Percentiles rank a stretch among this genome's conserved stretches.
phyloP scores from a whole-genome alignment of 2,888 invertebrate species.

The Gymnocheta viridis region DNA sequence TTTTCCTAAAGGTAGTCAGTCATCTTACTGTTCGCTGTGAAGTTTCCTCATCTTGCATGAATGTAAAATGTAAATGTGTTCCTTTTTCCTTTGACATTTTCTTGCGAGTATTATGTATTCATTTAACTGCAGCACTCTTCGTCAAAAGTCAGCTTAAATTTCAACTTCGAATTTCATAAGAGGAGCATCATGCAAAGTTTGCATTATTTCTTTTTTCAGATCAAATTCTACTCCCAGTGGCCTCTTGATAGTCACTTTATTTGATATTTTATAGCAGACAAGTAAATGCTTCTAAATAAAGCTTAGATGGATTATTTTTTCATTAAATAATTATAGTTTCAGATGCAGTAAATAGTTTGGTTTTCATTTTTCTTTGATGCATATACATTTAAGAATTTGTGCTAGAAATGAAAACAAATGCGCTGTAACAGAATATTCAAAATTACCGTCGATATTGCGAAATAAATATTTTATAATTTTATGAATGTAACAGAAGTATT shows the following conservation, averaged over 20 bases:
- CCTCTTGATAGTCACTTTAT: background rate
- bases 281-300: background rate
- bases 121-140: conserved; percentile 8
- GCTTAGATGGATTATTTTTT: background rate
- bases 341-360: background rate
- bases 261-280: background rate
- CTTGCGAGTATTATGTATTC: conserved; percentile 8
- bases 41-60: background rate
- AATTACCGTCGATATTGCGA: no score
- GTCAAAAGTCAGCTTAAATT: conserved; percentile 56
- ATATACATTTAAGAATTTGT: no score
- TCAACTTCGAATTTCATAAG: conserved; percentile 40
- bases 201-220: background rate
- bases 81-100: background rate
- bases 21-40: conserved; percentile 5
- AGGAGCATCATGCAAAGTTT: background rate
- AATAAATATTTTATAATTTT: no score
- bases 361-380: background rate
- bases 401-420: no score
- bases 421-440: no score
- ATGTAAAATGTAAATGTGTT: conserved; percentile 12
- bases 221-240: background rate
- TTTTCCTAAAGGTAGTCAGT: background rate
- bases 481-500: no score
- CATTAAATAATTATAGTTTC: background rate